phyloP scores from a whole-genome alignment of 2,797 vertebrate species.

The Mus spretus region DNA sequence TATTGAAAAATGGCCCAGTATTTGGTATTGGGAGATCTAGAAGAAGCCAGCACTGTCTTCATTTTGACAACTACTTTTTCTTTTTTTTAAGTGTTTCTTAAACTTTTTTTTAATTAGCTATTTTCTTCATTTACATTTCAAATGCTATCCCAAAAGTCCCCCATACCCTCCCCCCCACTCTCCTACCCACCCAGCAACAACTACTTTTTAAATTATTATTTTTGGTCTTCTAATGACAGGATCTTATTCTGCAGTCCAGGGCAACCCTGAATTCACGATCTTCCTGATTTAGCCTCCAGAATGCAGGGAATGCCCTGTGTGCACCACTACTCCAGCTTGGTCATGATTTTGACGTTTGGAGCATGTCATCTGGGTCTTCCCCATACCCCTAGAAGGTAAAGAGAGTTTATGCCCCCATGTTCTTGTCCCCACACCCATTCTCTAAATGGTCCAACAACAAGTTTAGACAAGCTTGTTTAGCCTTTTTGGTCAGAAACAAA shows the following conservation, averaged over 20 bases:
- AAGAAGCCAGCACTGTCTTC: not conserved
- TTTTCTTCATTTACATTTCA: too few relatives aligned
- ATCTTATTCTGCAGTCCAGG: not conserved
- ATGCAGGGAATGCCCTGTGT: not conserved
- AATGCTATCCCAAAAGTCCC: too few relatives aligned
- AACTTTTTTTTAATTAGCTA: too few relatives aligned
- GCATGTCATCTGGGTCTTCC: not conserved
- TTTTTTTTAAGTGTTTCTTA: not conserved
- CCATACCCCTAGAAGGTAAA: not conserved
- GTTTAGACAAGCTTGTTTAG: not conserved
- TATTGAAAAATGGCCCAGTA: not conserved
- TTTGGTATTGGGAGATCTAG: not conserved
- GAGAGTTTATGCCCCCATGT: not conserved
- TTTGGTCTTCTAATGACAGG: not conserved
- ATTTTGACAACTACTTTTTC: not conserved
- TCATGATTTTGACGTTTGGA: not conserved
- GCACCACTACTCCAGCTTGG: not conserved
- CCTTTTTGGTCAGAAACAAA: constrained; percentile 22
- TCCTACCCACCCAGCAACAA: too few relatives aligned
- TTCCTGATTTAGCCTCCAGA: not conserved
- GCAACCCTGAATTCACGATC: not conserved
- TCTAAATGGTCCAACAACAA: not conserved
- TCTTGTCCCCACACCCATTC: not conserved
- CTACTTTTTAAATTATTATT: not conserved
- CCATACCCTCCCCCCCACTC: too few relatives aligned